These are phyloP conservation scores for Mongoloraphidia duomilia DNA, from an alignment of 2,888 invertebrate species.

Conservation along the genomic window DNA sequence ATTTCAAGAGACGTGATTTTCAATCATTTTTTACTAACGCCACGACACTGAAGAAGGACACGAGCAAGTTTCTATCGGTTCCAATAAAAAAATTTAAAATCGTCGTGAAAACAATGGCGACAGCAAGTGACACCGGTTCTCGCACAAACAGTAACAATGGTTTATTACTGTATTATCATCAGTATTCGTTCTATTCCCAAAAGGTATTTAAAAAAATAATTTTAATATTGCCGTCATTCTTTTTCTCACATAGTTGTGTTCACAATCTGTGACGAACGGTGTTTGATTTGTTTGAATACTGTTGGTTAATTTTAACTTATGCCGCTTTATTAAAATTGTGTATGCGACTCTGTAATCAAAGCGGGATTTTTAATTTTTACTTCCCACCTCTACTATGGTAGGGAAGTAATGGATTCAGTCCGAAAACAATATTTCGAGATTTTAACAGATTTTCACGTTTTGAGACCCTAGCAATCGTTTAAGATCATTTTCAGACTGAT, in stretches of 20 bases:
- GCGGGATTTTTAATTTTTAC: neutral
- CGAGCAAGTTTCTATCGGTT: neutral
- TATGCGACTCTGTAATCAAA: neutral
- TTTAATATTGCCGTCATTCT: neutral
- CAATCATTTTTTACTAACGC: neutral
- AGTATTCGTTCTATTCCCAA: slow-evolving; percentile 61
- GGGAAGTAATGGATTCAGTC: no score
- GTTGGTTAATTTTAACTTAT: no score
- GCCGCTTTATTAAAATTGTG: no score
- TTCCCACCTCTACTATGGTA: no score
- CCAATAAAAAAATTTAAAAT: no score
- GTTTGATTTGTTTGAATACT: no score
- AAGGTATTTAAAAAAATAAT: slow-evolving; percentile 37
- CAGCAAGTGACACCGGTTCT: slow-evolving; percentile 13
- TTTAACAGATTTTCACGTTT: no score
- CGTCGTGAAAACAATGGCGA: slow-evolving; percentile 12
- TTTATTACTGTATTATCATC: slow-evolving; percentile 49
- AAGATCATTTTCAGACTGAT: no score
- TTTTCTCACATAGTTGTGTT: neutral
- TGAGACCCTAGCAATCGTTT: no score
- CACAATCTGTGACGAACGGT: no score
- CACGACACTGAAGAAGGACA: neutral
- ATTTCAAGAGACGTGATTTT: no score
- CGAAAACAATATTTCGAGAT: no score
- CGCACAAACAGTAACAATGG: slow-evolving; percentile 22